Percentiles rank a stretch among this genome's conserved stretches.
These are phyloP conservation scores for Drosophila novamexicana DNA, from an alignment of 1,140 invertebrate genomes.

Conservation along the genomic window DNA sequence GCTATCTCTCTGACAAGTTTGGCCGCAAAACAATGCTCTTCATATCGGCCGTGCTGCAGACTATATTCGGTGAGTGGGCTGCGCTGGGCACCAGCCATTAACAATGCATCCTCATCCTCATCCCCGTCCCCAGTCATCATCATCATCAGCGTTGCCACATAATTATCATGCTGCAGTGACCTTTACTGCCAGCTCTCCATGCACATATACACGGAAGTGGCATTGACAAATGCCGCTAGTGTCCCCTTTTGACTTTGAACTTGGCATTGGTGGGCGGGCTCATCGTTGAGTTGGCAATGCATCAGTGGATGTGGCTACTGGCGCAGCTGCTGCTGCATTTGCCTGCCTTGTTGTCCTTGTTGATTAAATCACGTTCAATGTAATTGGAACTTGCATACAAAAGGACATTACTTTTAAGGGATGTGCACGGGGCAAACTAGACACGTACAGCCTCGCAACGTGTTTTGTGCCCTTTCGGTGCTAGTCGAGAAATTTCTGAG, in stretches of 20 bases:
- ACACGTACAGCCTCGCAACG: conserved; percentile 7
- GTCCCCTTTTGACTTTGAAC: conserved; percentile 56
- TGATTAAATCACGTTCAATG: conserved; percentile 74
- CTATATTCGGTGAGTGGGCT: conserved; percentile 85
- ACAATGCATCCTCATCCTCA: neutral
- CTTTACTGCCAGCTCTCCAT: conserved; percentile 33
- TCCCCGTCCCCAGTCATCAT: neutral
- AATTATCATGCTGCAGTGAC: conserved; percentile 34
- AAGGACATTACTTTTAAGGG: conserved; percentile 72
- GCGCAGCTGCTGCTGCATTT: conserved; percentile 32
- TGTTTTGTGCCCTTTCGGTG: conserved; percentile 1
- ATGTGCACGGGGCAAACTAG: conserved; percentile 2
- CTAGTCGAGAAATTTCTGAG: neutral
- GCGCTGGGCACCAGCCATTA: neutral
- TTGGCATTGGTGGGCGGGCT: conserved; percentile 39
- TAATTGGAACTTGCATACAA: conserved; percentile 76
- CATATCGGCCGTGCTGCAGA: conserved; percentile 88
- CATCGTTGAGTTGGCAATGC: conserved; percentile 36
- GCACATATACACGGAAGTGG: conserved; percentile 50
- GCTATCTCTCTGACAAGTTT: conserved; percentile 90
- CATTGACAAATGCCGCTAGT: conserved; percentile 59
- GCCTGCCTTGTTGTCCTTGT: conserved; percentile 66
- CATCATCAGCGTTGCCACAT: conserved; percentile 16
- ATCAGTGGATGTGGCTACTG: conserved; percentile 35
- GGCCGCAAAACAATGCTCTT: conserved; percentile 91